A percentile compares a stretch with the other conserved stretches of the same genome.
phyloP scores from a whole-genome alignment of 2,113 vertebrate genomes.

The Gallinago undulata region DNA sequence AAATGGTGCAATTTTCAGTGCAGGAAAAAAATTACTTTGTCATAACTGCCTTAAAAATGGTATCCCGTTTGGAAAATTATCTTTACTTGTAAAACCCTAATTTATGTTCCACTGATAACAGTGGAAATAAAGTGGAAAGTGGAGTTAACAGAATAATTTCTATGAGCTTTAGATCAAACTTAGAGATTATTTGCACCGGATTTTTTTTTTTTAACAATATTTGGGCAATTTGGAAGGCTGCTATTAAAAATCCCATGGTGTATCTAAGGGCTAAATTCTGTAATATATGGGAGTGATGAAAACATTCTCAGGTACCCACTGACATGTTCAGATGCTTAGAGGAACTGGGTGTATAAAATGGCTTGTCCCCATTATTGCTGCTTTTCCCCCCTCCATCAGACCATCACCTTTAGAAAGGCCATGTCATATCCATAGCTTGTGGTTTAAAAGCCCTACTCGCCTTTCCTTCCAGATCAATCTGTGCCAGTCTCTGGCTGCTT shows the following conservation, averaged over 20 bases:
- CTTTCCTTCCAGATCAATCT: not conserved
- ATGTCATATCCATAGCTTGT: too few relatives aligned
- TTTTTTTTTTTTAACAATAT: not conserved
- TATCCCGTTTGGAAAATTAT: not conserved
- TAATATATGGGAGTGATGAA: not conserved
- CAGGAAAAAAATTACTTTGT: not conserved
- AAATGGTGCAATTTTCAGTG: not conserved
- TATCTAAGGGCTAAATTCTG: not conserved
- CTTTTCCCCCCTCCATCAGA: not conserved
- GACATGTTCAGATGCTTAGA: not conserved
- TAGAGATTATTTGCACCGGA: not conserved
- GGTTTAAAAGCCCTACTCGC: fast-evolving
- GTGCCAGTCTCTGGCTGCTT: not conserved
- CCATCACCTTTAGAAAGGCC: not conserved
- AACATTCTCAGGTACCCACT: not conserved
- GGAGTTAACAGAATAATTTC: not conserved
- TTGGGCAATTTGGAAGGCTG: not conserved
- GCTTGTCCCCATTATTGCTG: not conserved
- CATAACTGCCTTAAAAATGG: not conserved
- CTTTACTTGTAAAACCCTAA: not conserved
- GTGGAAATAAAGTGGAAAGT: too few relatives aligned
- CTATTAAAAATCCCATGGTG: not conserved
- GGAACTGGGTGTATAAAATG: fast-evolving
- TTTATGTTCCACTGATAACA: not conserved
- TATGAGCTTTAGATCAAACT: not conserved